Conservation (phyloP, 2,888 invertebrate species). For the Bombylius major region DNA sequence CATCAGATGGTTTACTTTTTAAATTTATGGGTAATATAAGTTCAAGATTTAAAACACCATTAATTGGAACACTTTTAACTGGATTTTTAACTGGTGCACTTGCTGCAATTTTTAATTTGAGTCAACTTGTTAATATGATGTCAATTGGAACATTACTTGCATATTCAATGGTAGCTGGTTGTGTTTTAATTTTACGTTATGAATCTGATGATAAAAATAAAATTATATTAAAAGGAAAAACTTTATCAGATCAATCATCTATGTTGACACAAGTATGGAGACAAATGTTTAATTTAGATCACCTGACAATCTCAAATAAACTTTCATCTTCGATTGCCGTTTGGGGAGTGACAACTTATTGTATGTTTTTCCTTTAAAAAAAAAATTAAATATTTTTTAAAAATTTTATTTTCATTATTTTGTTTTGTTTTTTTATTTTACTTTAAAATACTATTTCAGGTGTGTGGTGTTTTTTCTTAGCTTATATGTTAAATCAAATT, state of each 20-base stretch:
- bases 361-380: conserved; percentile 24
- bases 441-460: conserved; percentile 16
- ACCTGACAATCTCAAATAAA: conserved; percentile 34
- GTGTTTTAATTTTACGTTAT: conserved; percentile 58
- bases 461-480: conserved; percentile 24
- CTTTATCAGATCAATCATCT: not conserved
- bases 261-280: conserved; percentile 16
- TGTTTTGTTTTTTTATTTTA: not conserved
- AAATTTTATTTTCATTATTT: not conserved
- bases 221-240: not conserved
- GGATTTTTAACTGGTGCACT: conserved; percentile 62
- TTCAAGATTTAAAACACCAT: conserved; percentile 62
- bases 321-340: conserved; percentile 37
- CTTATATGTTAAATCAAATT: conserved; percentile 23
- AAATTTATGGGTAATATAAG: conserved; percentile 59
- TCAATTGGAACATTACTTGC: conserved; percentile 62
- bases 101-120: conserved; percentile 56
- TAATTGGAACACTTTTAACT: conserved; percentile 61
- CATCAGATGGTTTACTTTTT: conserved; percentile 73
- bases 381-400: not conserved
- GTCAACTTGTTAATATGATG: conserved; percentile 64
- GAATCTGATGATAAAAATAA: conserved; percentile 22
- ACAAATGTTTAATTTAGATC: conserved; percentile 36
- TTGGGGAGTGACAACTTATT: conserved; percentile 33
- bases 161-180: conserved; percentile 63